Evolutionary conservation across 2,113 vertebrate species (phyloP).

Genomic region (Nothobranchius kuhntae): DNA sequence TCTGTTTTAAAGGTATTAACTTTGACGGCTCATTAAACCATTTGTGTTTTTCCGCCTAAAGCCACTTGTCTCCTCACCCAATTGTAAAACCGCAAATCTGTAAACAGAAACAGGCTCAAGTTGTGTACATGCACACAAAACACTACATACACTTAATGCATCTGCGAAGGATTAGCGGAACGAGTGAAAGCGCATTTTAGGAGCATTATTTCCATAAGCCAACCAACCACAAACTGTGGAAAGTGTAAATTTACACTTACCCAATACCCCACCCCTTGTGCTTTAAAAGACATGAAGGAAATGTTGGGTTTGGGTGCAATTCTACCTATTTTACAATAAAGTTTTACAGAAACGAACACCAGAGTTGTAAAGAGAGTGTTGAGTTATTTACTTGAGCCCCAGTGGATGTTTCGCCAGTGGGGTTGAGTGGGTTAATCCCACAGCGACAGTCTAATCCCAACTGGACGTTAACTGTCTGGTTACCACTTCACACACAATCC

Average conservation of each 20-base stretch:
- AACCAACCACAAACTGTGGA: constrained; percentile 11
- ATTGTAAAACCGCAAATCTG: constrained; percentile 5
- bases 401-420: not conserved
- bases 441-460: constrained; percentile 53
- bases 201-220: constrained; percentile 3
- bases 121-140: not conserved
- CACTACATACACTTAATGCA: not conserved
- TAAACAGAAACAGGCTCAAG: not conserved
- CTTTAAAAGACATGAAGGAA: constrained; percentile 35
- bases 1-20: constrained; percentile 4
- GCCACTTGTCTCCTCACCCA: constrained; percentile 3
- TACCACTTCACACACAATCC: constrained; percentile 13
- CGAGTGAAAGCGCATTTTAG: constrained; percentile 27
- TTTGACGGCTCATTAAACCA: not conserved
- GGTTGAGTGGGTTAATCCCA: constrained; percentile 34
- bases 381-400: constrained; percentile 2
- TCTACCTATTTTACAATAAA: constrained; percentile 10
- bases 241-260: constrained; percentile 34
- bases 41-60: constrained; percentile 3
- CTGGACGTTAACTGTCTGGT: constrained; percentile 47
- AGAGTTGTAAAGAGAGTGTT: constrained; percentile 3
- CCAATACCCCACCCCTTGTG: not conserved
- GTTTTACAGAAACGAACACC: constrained; percentile 1
- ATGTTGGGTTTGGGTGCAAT: constrained; percentile 16
- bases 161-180: not conserved